Evolutionary conservation across 2,113 vertebrate species (phyloP).

Genomic region (Craseonycteris thonglongyai): DNA sequence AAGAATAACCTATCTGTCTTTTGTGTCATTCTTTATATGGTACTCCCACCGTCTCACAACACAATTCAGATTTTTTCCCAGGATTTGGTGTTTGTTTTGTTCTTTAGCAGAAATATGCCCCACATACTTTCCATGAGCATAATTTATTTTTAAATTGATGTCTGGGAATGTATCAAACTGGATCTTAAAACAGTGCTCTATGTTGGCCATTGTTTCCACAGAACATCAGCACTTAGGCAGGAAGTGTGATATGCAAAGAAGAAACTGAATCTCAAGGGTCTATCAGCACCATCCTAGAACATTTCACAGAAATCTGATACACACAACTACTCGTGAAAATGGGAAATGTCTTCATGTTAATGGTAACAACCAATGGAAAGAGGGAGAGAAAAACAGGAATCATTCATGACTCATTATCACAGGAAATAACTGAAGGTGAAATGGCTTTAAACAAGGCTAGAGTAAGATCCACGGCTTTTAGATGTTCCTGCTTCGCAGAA

Average conservation of each 20-base stretch:
- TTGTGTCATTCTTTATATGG: not conserved
- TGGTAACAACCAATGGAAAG: not conserved
- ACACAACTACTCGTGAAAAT: not conserved
- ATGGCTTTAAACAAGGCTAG: not conserved
- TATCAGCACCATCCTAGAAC: not conserved
- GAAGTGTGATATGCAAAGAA: slow-evolving; percentile 58
- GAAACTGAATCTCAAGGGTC: slow-evolving; percentile 30
- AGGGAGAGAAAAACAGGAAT: not conserved
- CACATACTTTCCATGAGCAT: slow-evolving; percentile 69
- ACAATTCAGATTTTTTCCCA: slow-evolving; percentile 27
- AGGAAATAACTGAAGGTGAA: not conserved
- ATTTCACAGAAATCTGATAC: not conserved
- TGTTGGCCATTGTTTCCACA: slow-evolving; percentile 69
- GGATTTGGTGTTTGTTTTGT: slow-evolving; percentile 34
- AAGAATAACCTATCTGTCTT: not conserved
- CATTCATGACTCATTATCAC: not conserved
- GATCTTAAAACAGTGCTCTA: slow-evolving; percentile 63
- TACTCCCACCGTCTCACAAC: not conserved
- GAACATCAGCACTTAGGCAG: slow-evolving; percentile 46
- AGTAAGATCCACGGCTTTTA: not conserved
- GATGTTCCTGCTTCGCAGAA: not conserved
- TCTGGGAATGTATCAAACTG: slow-evolving; percentile 62
- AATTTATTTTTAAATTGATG: slow-evolving; percentile 73
- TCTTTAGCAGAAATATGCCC: slow-evolving; percentile 54
- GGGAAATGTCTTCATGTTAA: not conserved